A percentile compares a stretch with the other conserved stretches of the same genome.
Evolutionary conservation across 92 coral and sea anemone genomes (phyloP).

Genomic region (Porites divaricata): DNA sequence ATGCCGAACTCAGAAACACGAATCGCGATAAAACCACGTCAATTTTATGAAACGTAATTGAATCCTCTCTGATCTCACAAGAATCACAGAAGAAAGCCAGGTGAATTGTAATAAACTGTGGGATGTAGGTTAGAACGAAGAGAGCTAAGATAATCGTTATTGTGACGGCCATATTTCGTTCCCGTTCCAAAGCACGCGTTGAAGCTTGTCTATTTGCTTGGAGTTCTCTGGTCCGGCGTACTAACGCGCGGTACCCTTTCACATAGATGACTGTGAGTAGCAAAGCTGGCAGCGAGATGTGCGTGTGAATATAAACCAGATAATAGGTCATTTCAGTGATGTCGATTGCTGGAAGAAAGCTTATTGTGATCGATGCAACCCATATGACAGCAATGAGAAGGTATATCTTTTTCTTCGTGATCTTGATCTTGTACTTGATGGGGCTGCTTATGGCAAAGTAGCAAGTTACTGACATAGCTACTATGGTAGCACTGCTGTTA

Average conservation of each 20-base stretch:
- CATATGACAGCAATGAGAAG: constrained; percentile 26
- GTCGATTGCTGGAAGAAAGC: constrained; percentile 48
- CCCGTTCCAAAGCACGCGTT: constrained; percentile 23
- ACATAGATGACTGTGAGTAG: constrained; percentile 34
- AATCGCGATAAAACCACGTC: constrained; percentile 29
- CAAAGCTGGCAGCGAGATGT: constrained; percentile 48
- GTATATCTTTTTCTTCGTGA: constrained; percentile 33
- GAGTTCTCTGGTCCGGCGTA: constrained; percentile 22
- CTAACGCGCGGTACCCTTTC: constrained; percentile 17
- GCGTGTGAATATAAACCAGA: constrained; percentile 59
- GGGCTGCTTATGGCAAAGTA: constrained; percentile 54
- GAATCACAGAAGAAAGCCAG: constrained; percentile 10
- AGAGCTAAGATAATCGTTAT: constrained; percentile 24
- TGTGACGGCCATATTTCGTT: constrained; percentile 37
- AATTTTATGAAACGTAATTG: constrained; percentile 19
- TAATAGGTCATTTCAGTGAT: constrained; percentile 26
- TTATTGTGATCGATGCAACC: constrained; percentile 34
- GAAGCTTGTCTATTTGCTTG: neutral
- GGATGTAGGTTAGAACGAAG: constrained; percentile 40
- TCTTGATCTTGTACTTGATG: constrained; percentile 21
- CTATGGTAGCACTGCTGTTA: constrained; percentile 50
- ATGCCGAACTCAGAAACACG: constrained; percentile 45
- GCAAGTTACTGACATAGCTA: constrained; percentile 47
- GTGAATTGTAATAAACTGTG: constrained; percentile 36
- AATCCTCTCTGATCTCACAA: constrained; percentile 26